Percentiles rank a stretch among this genome's conserved stretches.
Evolutionary conservation across 30 jellyfish, hydroid and myxozoan genomes (phyloP).

Genomic region (Nemopilema nomurai): DNA sequence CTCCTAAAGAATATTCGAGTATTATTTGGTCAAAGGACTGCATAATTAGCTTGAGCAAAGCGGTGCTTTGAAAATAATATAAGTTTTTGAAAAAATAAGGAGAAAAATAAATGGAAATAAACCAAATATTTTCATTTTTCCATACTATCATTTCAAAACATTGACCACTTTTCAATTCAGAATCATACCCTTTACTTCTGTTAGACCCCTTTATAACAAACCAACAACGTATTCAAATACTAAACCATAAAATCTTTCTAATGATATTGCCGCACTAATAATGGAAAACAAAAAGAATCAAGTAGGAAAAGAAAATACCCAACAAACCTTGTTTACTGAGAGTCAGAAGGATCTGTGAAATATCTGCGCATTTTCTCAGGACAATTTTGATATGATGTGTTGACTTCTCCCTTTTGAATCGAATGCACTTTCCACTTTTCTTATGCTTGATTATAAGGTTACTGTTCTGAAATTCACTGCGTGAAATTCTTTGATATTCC

Average conservation of each 20-base stretch:
- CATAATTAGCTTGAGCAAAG: conserved; percentile 4
- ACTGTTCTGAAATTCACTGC: conserved; percentile 38
- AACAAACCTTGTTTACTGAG: conserved; percentile 46
- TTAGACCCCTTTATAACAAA: too few relatives aligned
- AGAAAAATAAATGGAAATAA: too few relatives aligned
- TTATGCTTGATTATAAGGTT: conserved; percentile 69
- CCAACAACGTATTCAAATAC: too few relatives aligned
- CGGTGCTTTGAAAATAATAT: too few relatives aligned
- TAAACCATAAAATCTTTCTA: too few relatives aligned
- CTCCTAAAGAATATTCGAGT: conserved; percentile 47
- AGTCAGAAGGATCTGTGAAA: conserved; percentile 64
- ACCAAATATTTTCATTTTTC: too few relatives aligned
- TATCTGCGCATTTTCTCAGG: conserved; percentile 72
- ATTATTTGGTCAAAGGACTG: conserved; percentile 41
- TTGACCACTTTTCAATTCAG: too few relatives aligned
- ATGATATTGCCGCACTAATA: too few relatives aligned
- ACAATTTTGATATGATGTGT: conserved; percentile 33
- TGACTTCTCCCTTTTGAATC: conserved; percentile 28
- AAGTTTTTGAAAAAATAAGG: too few relatives aligned
- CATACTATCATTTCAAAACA: too few relatives aligned
- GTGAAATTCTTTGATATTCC: conserved; percentile 50
- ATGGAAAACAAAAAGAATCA: too few relatives aligned
- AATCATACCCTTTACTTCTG: too few relatives aligned
- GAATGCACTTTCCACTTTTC: conserved; percentile 72
- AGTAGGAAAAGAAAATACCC: neutral